Evolutionary conservation across 1,140 invertebrate species (phyloP).

Genomic region (Palaemon carinicauda): DNA sequence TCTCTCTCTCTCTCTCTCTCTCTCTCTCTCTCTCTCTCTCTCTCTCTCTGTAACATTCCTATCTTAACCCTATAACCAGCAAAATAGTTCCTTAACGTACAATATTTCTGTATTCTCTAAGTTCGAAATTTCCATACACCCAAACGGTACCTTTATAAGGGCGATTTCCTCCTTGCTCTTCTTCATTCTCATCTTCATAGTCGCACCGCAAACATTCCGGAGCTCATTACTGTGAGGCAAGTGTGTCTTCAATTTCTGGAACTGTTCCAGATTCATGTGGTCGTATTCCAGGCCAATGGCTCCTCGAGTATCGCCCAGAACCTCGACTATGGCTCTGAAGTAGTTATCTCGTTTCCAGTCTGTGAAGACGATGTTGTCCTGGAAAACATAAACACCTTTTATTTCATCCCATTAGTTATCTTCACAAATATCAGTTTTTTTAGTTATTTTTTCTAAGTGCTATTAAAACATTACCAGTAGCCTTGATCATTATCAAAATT

Average conservation of each 20-base stretch:
- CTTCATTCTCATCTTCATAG: constrained; percentile 47
- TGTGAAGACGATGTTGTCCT: constrained; percentile 14
- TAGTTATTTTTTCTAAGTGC: too few relatives aligned
- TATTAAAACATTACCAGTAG: too few relatives aligned
- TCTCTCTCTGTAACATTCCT: too few relatives aligned
- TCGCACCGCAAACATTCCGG: not conserved
- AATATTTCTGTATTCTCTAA: too few relatives aligned
- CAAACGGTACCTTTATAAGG: constrained; percentile 38
- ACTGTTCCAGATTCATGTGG: constrained; percentile 10
- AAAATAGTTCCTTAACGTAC: too few relatives aligned
- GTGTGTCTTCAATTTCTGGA: not conserved
- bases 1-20: too few relatives aligned
- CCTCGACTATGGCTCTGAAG: constrained; percentile 13
- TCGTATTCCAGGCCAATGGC: constrained; percentile 20
- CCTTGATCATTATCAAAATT: too few relatives aligned
- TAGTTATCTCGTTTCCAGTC: constrained; percentile 16
- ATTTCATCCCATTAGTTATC: too few relatives aligned
- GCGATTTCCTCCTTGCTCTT: constrained; percentile 44
- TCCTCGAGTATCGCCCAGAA: not conserved
- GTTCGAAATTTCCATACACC: too few relatives aligned
- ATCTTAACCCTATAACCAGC: too few relatives aligned
- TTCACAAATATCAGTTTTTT: too few relatives aligned
- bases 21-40: too few relatives aligned
- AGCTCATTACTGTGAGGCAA: constrained; percentile 4
- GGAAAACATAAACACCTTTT: not conserved